These are phyloP conservation scores for Drosophila nikananu DNA, from an alignment of 1,140 invertebrate genomes.

Conservation along the genomic window DNA sequence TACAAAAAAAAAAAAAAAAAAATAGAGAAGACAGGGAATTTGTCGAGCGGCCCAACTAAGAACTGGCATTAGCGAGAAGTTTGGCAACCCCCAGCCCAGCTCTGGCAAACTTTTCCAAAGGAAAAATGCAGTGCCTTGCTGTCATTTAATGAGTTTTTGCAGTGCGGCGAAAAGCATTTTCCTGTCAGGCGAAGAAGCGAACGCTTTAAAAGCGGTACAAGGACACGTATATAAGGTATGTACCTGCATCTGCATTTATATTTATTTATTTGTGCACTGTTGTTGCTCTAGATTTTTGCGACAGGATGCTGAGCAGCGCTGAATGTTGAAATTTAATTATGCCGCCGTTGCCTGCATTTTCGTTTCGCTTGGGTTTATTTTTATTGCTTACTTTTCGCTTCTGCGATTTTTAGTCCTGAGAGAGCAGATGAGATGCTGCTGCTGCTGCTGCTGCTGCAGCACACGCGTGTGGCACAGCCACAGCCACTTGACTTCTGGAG, in stretches of 20 bases:
- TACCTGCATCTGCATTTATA: slow-evolving; percentile 1
- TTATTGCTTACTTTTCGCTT: slow-evolving; percentile 12
- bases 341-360: slow-evolving; percentile 3
- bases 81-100: slow-evolving; percentile 52
- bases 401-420: slow-evolving; percentile 22
- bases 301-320: slow-evolving; percentile 34
- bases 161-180: slow-evolving; percentile 45
- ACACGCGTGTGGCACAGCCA: slow-evolving; percentile 47
- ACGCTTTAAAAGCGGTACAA: slow-evolving; percentile 33
- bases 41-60: slow-evolving; percentile 23
- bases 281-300: slow-evolving; percentile 22
- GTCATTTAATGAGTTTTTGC: slow-evolving; percentile 54
- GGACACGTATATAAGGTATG: neutral
- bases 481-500: slow-evolving; percentile 75
- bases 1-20: slow-evolving; percentile 8
- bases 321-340: slow-evolving; percentile 49
- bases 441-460: slow-evolving; percentile 1
- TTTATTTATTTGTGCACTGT: slow-evolving; percentile 26
- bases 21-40: slow-evolving; percentile 19
- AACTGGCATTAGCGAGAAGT: slow-evolving; percentile 39
- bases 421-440: neutral
- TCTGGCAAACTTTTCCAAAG: slow-evolving; percentile 9
- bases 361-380: slow-evolving; percentile 22
- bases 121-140: slow-evolving; percentile 32
- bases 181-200: slow-evolving; percentile 26